Percentiles rank a stretch among this genome's conserved stretches.
Conservation (phyloP, 2,888 invertebrate genomes). For the Dasysyrphus tricinctus region DNA sequence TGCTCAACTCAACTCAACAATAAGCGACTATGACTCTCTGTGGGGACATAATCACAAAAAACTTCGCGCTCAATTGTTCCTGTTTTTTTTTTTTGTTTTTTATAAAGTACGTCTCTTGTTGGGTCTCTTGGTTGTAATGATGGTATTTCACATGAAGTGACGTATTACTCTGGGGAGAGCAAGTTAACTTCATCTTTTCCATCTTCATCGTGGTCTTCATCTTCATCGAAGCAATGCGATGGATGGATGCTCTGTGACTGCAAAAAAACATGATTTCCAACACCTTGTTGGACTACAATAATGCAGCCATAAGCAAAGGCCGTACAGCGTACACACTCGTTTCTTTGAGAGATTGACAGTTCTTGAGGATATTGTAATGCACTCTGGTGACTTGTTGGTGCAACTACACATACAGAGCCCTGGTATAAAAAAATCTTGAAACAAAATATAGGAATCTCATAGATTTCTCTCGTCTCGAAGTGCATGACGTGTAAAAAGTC, state of each 20-base stretch:
- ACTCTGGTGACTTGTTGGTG: conserved; percentile 30
- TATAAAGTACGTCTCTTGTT: background rate
- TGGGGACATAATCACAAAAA: conserved; percentile 50
- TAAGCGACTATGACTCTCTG: conserved; percentile 19
- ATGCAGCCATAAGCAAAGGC: background rate
- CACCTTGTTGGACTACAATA: conserved; percentile 74
- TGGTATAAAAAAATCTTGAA: background rate
- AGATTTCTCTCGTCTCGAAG: conserved; percentile 60
- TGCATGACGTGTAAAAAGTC: conserved; percentile 75
- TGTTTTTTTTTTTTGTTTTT: conserved; percentile 17
- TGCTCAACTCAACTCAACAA: background rate
- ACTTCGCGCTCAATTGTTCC: conserved; percentile 62
- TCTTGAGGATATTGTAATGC: conserved; percentile 49
- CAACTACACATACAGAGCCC: background rate
- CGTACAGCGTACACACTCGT: background rate
- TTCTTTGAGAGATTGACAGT: conserved; percentile 55
- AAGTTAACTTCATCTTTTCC: conserved; percentile 69
- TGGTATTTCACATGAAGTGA: conserved; percentile 75
- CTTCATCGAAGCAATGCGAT: background rate
- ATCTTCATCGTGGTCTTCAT: conserved; percentile 35
- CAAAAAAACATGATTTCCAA: conserved; percentile 72
- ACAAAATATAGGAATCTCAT: conserved; percentile 45
- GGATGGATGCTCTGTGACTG: conserved; percentile 11
- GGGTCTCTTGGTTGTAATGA: conserved; percentile 66
- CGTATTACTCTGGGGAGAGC: conserved; percentile 72